A percentile compares a stretch with the other conserved stretches of the same genome.
phyloP scores from a whole-genome alignment of 1,140 invertebrate genomes.

The Penaeus indicus region DNA sequence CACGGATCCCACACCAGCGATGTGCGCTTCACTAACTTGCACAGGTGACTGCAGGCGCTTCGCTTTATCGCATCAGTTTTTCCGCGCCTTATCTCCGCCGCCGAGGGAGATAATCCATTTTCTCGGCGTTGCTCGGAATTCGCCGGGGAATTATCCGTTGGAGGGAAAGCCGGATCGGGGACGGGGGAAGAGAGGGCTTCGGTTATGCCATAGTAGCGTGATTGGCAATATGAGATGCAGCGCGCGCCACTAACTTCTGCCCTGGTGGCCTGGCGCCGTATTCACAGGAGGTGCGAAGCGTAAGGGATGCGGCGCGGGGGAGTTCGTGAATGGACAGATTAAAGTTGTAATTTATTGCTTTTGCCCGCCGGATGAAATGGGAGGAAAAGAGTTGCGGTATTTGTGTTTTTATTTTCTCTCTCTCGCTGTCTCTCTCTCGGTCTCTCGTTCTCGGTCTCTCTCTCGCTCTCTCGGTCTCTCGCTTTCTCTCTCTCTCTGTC shows the following conservation, averaged over 20 bases:
- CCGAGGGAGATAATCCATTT: too few relatives aligned
- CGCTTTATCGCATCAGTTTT: constrained; percentile 42
- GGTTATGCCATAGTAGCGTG: neutral
- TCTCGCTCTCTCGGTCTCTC: too few relatives aligned
- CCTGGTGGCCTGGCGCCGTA: constrained; percentile 52
- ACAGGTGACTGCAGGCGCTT: constrained; percentile 44
- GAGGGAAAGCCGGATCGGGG: too few relatives aligned
- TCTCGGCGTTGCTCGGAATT: neutral
- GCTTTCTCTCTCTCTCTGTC: too few relatives aligned
- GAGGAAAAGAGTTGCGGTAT: too few relatives aligned
- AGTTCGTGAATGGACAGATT: constrained; percentile 49
- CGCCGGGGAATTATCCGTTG: too few relatives aligned
- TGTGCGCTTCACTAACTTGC: constrained; percentile 45
- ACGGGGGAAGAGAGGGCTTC: neutral
- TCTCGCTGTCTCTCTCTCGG: too few relatives aligned
- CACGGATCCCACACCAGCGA: constrained; percentile 54
- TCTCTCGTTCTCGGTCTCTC: too few relatives aligned
- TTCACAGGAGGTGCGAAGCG: constrained; percentile 53
- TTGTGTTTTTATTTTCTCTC: too few relatives aligned
- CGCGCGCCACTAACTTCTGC: constrained; percentile 57
- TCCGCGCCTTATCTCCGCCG: neutral
- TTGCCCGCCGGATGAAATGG: too few relatives aligned
- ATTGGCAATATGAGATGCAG: constrained; percentile 23
- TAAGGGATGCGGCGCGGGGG: constrained; percentile 45
- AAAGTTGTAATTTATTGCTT: constrained; percentile 46